Percentiles rank a stretch among this genome's conserved stretches.
Conservation (phyloP, 37 sponge, comb jelly and placozoan genomes). For the Oopsacas minuta region DNA sequence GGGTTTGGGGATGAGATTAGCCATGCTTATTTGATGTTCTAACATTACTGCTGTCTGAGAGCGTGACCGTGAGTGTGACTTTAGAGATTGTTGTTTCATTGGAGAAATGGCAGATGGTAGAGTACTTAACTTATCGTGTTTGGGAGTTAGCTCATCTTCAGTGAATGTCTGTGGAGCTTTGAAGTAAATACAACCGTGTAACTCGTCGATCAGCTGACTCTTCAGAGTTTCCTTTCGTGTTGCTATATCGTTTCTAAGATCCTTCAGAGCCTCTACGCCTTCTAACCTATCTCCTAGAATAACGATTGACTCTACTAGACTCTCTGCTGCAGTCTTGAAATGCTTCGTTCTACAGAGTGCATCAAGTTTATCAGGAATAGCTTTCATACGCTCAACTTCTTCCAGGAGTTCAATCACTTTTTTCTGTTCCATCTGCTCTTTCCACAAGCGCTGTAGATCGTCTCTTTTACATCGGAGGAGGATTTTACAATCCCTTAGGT, state of each 20-base stretch:
- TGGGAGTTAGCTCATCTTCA: not conserved
- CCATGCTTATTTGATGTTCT: not conserved
- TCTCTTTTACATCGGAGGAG: slow-evolving; percentile 71
- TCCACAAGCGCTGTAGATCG: slow-evolving; percentile 65
- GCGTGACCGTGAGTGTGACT: not conserved
- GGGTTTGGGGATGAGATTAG: not conserved
- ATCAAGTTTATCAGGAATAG: slow-evolving; percentile 41
- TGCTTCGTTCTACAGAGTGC: slow-evolving; percentile 35
- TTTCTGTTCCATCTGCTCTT: slow-evolving; percentile 76
- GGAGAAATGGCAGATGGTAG: not conserved
- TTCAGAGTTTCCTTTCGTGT: slow-evolving; percentile 40
- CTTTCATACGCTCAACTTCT: slow-evolving; percentile 45
- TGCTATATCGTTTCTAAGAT: slow-evolving; percentile 41
- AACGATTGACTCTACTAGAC: slow-evolving; percentile 28
- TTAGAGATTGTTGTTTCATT: not conserved
- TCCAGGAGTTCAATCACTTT: slow-evolving; percentile 67
- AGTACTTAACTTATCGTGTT: not conserved
- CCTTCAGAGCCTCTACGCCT: slow-evolving; percentile 54
- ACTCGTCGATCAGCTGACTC: slow-evolving; percentile 57
- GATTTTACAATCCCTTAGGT: slow-evolving; percentile 40
- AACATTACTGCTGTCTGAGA: not conserved
- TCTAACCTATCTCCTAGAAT: slow-evolving; percentile 39
- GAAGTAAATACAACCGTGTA: slow-evolving; percentile 54
- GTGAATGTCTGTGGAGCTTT: slow-evolving; percentile 19
- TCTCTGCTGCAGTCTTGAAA: slow-evolving; percentile 66